phyloP scores from a whole-genome alignment of 2,888 invertebrate species.

The Argyra leucocephala region DNA sequence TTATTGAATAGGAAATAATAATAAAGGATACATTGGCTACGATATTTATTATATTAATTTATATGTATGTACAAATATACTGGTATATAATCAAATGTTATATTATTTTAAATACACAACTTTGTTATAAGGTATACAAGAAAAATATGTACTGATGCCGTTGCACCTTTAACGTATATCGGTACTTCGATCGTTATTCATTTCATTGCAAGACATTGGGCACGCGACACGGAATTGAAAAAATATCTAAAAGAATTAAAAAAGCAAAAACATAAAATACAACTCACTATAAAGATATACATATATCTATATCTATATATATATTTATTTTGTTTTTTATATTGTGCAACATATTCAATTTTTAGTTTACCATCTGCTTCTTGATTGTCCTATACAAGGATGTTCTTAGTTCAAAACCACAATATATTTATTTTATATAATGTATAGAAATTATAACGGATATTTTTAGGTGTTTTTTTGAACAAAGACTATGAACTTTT shows the following conservation, averaged over 20 bases:
- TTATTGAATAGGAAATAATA: neutral
- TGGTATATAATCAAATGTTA: neutral
- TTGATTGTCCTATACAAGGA: neutral
- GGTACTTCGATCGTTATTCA: slow-evolving; percentile 25
- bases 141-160: neutral
- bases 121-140: neutral
- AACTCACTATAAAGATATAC: neutral
- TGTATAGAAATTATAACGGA: neutral
- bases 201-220: slow-evolving; percentile 50
- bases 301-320: neutral
- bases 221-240: slow-evolving; percentile 50
- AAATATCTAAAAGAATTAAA: neutral
- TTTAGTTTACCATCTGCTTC: neutral
- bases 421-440: neutral
- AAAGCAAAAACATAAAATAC: neutral
- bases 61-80: neutral
- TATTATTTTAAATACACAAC: too few species aligned
- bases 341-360: slow-evolving; percentile 2
- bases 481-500: too few species aligned
- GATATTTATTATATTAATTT: too few species aligned
- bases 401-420: slow-evolving; percentile 3
- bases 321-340: neutral
- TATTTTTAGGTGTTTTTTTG: neutral
- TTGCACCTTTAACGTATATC: slow-evolving; percentile 2
- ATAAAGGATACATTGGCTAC: neutral